These are phyloP conservation scores for Amphiura filiformis DNA, from an alignment of 35 echinoderm and acorn worm genomes.

Conservation along the genomic window DNA sequence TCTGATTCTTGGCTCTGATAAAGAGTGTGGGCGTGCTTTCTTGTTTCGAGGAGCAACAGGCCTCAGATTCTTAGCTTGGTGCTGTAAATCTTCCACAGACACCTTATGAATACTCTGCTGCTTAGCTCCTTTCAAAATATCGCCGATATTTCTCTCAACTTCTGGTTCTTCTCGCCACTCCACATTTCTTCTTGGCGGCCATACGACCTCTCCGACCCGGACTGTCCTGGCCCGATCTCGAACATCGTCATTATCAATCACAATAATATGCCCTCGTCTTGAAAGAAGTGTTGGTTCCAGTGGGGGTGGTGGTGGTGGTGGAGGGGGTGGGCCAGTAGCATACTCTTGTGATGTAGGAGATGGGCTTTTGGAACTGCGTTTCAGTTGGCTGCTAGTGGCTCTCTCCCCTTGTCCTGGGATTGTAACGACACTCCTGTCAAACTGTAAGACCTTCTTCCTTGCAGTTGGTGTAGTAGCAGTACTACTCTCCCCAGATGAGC, in stretches of 20 bases:
- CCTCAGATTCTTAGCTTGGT: background rate
- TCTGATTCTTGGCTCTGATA: background rate
- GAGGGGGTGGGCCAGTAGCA: background rate
- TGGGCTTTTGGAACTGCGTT: background rate
- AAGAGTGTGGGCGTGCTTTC: background rate
- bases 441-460: background rate
- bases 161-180: background rate
- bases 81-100: background rate
- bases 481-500: background rate
- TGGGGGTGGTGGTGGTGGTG: background rate
- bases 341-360: background rate
- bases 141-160: background rate
- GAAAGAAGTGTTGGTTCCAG: background rate
- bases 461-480: background rate
- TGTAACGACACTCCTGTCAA: background rate
- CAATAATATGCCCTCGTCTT: background rate
- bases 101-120: background rate
- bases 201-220: constrained; percentile 38
- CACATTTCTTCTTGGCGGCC: constrained; percentile 29
- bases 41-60: background rate
- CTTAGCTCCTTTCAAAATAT: background rate
- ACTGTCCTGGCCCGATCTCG: constrained; percentile 17
- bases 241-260: background rate
- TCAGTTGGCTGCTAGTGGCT: background rate
- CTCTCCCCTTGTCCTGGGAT: constrained; percentile 4